Evolutionary conservation across 2,888 invertebrate species (phyloP).

Genomic region (Drosophila testacea): DNA sequence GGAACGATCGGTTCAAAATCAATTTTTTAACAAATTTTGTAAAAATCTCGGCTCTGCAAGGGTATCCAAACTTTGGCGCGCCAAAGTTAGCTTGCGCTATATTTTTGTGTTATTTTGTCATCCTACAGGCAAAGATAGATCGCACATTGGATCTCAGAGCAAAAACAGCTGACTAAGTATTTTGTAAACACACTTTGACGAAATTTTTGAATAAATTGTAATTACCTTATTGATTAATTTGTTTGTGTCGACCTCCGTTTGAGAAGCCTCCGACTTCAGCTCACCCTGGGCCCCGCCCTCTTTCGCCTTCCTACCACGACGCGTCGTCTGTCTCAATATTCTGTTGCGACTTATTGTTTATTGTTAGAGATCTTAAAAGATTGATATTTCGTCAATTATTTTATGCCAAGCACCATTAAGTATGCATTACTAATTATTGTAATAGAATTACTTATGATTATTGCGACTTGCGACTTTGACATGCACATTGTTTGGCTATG

Average conservation of each 20-base stretch:
- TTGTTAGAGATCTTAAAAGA: slow-evolving; percentile 43
- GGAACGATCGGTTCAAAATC: too few relatives aligned
- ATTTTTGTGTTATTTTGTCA: slow-evolving; percentile 35
- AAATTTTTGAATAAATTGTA: slow-evolving; percentile 49
- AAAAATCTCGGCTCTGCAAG: too few relatives aligned
- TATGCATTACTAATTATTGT: slow-evolving; percentile 72
- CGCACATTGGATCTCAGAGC: slow-evolving; percentile 50
- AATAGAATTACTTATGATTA: slow-evolving; percentile 71
- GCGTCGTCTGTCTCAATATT: not conserved
- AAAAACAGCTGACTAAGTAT: slow-evolving; percentile 20
- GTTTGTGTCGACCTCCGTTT: slow-evolving; percentile 43
- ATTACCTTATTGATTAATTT: slow-evolving; percentile 75
- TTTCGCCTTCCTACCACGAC: slow-evolving; percentile 3
- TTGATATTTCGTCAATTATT: slow-evolving; percentile 62
- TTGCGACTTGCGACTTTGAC: slow-evolving; percentile 39
- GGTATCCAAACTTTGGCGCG: too few relatives aligned
- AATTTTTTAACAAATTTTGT: too few relatives aligned
- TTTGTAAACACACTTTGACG: slow-evolving; percentile 47
- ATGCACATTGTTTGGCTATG: slow-evolving; percentile 48
- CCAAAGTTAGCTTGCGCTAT: too few relatives aligned
- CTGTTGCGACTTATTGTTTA: slow-evolving; percentile 16
- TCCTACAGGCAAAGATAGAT: slow-evolving; percentile 42
- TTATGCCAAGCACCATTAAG: slow-evolving; percentile 61
- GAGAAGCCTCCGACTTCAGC: slow-evolving; percentile 17
- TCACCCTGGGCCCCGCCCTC: not conserved